Evolutionary conservation across 2,888 invertebrate genomes (phyloP), one percentile per base, ranked within the genome.

Genomic region (Lomographa bimaculata): DNA sequence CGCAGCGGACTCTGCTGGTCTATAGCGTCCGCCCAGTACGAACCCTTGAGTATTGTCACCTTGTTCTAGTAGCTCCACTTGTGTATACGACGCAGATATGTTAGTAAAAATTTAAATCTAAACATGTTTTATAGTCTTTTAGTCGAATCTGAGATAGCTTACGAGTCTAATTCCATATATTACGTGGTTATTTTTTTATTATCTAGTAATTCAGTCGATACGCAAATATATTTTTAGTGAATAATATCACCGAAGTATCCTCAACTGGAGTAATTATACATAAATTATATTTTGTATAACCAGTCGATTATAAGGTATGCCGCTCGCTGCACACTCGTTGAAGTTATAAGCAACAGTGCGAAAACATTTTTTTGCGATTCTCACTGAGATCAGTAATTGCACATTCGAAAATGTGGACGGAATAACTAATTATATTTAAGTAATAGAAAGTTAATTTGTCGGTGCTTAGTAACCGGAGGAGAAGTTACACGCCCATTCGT

Each of bases 111-210:
- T 79, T 85, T 79, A 77, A 84, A 70, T 84, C 85, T 86, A 84
- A 81, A 79, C 78, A 66, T 75, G 68, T 76, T 75, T 74, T 64
- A 71, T 84, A 89, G 87, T 87, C 87, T 89, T 87, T 86, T 87
- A 71, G 78, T 86, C 84, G 82, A 86, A 85, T 85, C 81, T 82
- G 83, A 84, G 82, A 87, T 84, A 84, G 75, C 85, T 87, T 86
- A 87, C 63, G 61, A 65, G 54, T 70, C 79, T 85, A 85, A 78
- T 45, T 72, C 71, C 64, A 79, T 80, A 81, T 78, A 79, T 74
- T 71, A 78, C 68, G 67, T 65, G 67, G 38, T 68, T 69, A n/a
- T 77, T 79, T 72, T 57, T 67, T 74, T 76, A 77, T 74, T 71
- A 77, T 75, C 82, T 85, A 86, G 60, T 74, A 75, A 79, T 82